Base-by-base conservation (phyloP, 2,113 vertebrate species). In the Cyanoramphus novaezelandiae region DNA sequence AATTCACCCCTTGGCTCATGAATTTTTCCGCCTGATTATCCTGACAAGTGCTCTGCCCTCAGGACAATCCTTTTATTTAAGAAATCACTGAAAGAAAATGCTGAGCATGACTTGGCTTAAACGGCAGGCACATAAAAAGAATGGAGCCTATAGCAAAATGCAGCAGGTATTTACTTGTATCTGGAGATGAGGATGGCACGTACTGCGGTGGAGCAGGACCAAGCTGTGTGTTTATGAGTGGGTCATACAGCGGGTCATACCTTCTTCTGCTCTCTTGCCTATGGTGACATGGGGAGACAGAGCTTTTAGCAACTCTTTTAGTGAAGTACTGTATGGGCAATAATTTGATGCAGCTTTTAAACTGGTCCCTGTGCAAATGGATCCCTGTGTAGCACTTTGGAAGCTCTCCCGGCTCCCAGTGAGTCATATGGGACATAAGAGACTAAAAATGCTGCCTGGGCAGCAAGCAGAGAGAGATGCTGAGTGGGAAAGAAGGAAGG, bases 161-260 rank as follows among this genome's bases (percentile, higher is more conserved):
- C 70, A 7, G 33, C 44, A 35, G 25, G 69, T 47, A 49, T 37
- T 24, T 8, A 35, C 52, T 37, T 16, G 31, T 18, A 5, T 4
- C 65, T 60, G 74, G 74, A 29, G 43, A n/a, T 16, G 19, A 10
- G 67, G 41, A 62, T 37, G 12, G 25, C 20, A 13, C 9, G 16
- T 11, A 15, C 24, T 7, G 11, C 0, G 2, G 44, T 15, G 72
- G 17, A 64, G 69, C 50, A 49, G 28, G 27, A 79, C 44, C 67
- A 19, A 65, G 62, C 37, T 24, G 8, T 1, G 1, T 6, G 23
- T 12, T 29, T 18, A 31, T 0, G 7, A 50, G 68, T 2, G 1
- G 64, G 11, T 12, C 29, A 12, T 49, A 64, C 39, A 0, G 0
- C 10, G 75, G 60, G 19, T 74, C 24, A 21, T 2, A 39, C 13